phyloP scores from a whole-genome alignment of 1,140 invertebrate genomes.

The Latrodectus geometricus region DNA sequence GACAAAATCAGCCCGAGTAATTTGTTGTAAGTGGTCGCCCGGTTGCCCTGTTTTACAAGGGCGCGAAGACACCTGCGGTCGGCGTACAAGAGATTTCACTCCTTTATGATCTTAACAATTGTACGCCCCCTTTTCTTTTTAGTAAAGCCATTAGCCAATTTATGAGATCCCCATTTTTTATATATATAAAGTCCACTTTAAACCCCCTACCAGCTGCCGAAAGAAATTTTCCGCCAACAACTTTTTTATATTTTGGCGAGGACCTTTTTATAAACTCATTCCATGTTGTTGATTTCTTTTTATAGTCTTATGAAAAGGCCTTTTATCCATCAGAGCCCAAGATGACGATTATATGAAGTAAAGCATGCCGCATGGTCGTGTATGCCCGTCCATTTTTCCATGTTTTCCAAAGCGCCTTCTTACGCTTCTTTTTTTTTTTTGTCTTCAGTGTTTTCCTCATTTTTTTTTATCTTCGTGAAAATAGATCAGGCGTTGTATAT shows the following conservation, averaged over 20 bases:
- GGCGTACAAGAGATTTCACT: constrained; percentile 24
- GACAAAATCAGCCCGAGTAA: constrained; percentile 50
- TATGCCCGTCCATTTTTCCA: not conserved
- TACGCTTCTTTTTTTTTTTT: constrained; percentile 9
- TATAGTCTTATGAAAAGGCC: constrained; percentile 51
- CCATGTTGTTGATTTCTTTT: constrained; percentile 42
- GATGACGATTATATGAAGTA: constrained; percentile 57
- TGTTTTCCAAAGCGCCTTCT: constrained; percentile 21
- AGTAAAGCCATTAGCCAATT: constrained; percentile 53
- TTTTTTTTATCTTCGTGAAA: constrained; percentile 9
- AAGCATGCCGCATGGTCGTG: constrained; percentile 12
- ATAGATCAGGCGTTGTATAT: not conserved
- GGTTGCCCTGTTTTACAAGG: constrained; percentile 48
- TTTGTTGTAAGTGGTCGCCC: constrained; percentile 49
- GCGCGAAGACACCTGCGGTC: constrained; percentile 35
- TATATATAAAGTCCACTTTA: constrained; percentile 36
- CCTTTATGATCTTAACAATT: constrained; percentile 31
- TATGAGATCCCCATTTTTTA: constrained; percentile 35
- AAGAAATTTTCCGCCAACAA: constrained; percentile 53
- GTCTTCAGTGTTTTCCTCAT: not conserved
- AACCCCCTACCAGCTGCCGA: constrained; percentile 49
- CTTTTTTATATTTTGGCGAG: constrained; percentile 41
- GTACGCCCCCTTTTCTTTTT: constrained; percentile 30
- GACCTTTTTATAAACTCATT: constrained; percentile 48
- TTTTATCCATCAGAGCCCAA: constrained; percentile 27